phyloP scores from a whole-genome alignment of 2,888 invertebrate genomes.

The Spialia ferax region DNA sequence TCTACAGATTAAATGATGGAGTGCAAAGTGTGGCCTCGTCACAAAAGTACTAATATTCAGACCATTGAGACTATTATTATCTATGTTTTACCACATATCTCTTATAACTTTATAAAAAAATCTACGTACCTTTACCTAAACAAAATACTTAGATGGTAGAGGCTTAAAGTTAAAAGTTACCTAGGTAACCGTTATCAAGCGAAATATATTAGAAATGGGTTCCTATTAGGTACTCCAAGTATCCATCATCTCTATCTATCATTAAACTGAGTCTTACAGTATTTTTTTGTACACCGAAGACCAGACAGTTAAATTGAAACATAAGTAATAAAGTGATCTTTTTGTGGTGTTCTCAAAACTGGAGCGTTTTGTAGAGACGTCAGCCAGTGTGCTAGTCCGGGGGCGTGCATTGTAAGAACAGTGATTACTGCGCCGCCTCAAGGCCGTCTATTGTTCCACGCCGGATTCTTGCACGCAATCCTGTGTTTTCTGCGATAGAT shows the following conservation, averaged over 20 bases:
- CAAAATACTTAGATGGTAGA: too few relatives aligned
- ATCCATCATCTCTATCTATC: too few relatives aligned
- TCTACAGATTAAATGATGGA: constrained; percentile 25
- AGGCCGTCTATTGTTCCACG: constrained; percentile 80
- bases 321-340: background rate
- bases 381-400: constrained; percentile 27
- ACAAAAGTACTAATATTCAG: constrained; percentile 5
- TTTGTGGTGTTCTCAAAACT: constrained; percentile 13
- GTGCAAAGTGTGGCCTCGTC: background rate
- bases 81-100: too few relatives aligned
- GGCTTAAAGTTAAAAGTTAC: too few relatives aligned
- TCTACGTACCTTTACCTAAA: too few relatives aligned
- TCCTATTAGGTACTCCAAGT: too few relatives aligned
- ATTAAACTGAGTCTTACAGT: too few relatives aligned
- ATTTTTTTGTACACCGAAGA: too few relatives aligned
- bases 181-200: too few relatives aligned
- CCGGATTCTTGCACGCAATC: constrained; percentile 73
- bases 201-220: background rate
- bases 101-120: too few relatives aligned
- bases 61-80: background rate
- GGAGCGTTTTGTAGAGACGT: constrained; percentile 13
- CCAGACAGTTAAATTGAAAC: constrained; percentile 3
- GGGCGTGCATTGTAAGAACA: constrained; percentile 48
- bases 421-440: constrained; percentile 78
- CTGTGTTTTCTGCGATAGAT: constrained; percentile 49